These are phyloP conservation scores for Edolisoma coerulescens DNA, from an alignment of 2,113 vertebrate genomes.

Conservation along the genomic window DNA sequence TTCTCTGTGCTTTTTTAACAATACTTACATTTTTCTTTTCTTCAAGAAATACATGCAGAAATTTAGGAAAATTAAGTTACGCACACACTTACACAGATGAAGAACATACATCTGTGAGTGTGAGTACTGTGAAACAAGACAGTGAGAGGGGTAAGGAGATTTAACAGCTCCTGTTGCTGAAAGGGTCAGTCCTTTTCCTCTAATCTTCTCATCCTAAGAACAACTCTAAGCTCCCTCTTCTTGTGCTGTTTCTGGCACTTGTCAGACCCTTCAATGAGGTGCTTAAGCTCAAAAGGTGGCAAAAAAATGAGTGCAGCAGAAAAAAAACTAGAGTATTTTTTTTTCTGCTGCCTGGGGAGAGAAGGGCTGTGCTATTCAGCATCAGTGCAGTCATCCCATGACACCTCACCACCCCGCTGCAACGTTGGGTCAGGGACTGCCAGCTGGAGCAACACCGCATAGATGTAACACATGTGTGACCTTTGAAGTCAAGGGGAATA, in stretches of 20 bases:
- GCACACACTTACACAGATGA: neutral
- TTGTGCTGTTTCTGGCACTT: neutral
- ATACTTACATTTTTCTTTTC: neutral
- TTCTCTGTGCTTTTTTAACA: neutral
- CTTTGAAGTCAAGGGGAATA: neutral
- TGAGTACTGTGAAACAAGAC: neutral
- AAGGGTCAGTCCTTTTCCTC: neutral
- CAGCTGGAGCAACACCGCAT: neutral
- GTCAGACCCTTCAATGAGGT: neutral
- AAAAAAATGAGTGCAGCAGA: neutral
- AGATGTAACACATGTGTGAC: neutral
- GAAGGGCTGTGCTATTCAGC: fast-evolving
- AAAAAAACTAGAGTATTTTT: neutral
- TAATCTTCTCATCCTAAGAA: neutral
- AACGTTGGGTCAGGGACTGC: neutral
- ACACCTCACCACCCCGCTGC: neutral
- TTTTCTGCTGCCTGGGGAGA: neutral
- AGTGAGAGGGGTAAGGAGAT: neutral
- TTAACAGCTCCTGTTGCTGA: neutral
- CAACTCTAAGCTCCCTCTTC: neutral
- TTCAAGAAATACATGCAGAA: neutral
- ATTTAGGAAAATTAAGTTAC: neutral
- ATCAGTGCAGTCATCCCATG: fast-evolving
- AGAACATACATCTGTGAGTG: neutral
- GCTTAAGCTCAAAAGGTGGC: neutral